A percentile compares a stretch with the other conserved stretches of the same genome.
phyloP scores from a whole-genome alignment of 2,797 vertebrate genomes.

The Micrastur ruficollis region DNA sequence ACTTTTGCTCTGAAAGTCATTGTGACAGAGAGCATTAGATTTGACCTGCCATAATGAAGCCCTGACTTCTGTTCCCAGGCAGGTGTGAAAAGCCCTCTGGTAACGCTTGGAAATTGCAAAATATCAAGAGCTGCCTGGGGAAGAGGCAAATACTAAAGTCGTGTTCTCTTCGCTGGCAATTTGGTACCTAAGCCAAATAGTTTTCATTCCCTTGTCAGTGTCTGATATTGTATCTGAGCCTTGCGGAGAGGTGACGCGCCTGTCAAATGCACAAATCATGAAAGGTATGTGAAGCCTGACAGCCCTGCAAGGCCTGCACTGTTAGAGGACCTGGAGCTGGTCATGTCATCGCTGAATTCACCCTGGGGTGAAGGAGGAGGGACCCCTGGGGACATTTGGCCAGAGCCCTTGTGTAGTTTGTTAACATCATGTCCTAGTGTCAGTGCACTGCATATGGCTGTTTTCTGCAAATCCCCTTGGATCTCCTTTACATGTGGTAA shows the following conservation, averaged over 20 bases:
- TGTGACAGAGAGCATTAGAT: conserved; percentile 29
- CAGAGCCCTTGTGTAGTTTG: not conserved
- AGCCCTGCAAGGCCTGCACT: not conserved
- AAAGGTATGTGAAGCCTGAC: not conserved
- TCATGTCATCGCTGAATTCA: not conserved
- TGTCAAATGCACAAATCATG: not conserved
- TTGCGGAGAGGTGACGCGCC: not conserved
- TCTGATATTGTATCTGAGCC: not conserved
- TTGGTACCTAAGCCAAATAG: conserved; percentile 43
- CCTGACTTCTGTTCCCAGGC: conserved; percentile 21
- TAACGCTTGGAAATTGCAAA: conserved; percentile 47
- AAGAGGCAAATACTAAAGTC: conserved; percentile 3
- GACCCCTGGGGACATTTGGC: not conserved
- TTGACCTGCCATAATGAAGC: conserved; percentile 12
- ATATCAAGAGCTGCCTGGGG: conserved; percentile 38
- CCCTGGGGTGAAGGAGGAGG: not conserved
- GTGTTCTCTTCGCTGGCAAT: conserved; percentile 31
- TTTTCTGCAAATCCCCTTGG: not conserved
- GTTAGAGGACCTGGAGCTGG: not conserved
- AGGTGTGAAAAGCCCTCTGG: conserved; percentile 56
- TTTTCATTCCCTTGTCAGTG: conserved; percentile 17
- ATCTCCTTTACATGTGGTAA: not conserved
- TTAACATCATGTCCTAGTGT: not conserved
- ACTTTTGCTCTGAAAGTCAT: conserved; percentile 4
- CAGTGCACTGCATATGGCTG: not conserved